Evolutionary conservation across 2,797 vertebrate species (phyloP), one percentile per base, ranked within the genome.

Genomic region (Echiichthys vipera): DNA sequence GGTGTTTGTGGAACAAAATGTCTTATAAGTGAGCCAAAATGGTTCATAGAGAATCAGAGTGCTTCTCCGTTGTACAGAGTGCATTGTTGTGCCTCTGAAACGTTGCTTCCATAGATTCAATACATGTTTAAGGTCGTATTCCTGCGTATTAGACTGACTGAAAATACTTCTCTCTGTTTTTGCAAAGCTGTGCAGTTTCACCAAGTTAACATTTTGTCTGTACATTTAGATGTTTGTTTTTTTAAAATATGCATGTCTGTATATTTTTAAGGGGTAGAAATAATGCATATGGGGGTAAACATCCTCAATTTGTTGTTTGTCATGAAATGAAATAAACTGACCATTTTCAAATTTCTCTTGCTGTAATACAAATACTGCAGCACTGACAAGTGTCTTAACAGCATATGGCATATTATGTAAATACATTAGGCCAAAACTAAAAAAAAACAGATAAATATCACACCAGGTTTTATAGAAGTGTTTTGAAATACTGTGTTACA

Each of bases 281-380:
- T 75, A 36, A 55, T 77, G 55, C 20, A 75, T 68, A 55, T 72
- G 54, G 25, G 71, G 59, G 30, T 73, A 47, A 40, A 22, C 36
- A 11, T 63, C 24, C 17, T 84, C 47, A 24, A 7, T 49, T 65
- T 68, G 57, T 51, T 17, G 43, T 34, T 29, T 80, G 27, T 70
- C 68, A 65, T 39, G 20, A 61, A 39, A 57, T 43, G 7, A 82
- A 85, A 88, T 83, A 84, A 86, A 87, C 18, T 20, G 57, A 80
- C 39, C 20, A 13, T 47, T 77, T 77, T 56, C 13, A 53, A 22
- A 36, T 55, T 24, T 63, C 8, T 61, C 0, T 37, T 63, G n/a
- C 32, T 53, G 2, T 61, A 15, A 56, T 53, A 8, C 18, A 39
- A 29, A 40, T 45, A 32, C 42, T 56, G 20, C n/a, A 10, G 7